phyloP scores from a whole-genome alignment of 2,113 vertebrate species.

The Cryptotis parvus region DNA sequence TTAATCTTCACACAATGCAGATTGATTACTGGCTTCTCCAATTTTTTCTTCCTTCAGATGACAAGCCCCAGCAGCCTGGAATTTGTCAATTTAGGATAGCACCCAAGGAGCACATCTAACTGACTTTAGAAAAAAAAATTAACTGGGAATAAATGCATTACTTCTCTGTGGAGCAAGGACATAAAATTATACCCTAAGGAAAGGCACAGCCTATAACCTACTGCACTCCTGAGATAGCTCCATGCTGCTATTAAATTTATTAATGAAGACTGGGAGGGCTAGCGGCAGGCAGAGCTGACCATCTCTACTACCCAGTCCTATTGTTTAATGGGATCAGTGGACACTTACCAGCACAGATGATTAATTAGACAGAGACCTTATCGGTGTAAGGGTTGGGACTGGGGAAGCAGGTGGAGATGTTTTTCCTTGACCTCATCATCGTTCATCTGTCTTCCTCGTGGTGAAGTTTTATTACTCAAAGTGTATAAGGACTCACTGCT shows the following conservation, averaged over 20 bases:
- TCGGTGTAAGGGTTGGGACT: conserved; percentile 9
- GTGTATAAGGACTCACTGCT: background rate
- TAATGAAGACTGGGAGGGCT: conserved; percentile 67
- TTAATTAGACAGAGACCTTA: conserved; percentile 55
- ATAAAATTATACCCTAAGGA: conserved; percentile 71
- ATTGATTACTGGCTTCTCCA: conserved; percentile 54
- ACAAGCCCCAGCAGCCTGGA: conserved; percentile 48
- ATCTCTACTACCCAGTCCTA: conserved; percentile 41
- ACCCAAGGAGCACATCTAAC: conserved; percentile 56
- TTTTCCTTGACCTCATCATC: conserved; percentile 55
- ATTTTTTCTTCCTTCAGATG: conserved; percentile 68
- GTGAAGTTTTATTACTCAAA: conserved; percentile 34
- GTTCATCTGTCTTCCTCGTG: conserved; percentile 20
- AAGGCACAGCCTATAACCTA: conserved; percentile 57
- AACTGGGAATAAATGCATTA: conserved; percentile 68
- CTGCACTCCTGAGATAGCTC: conserved; percentile 53
- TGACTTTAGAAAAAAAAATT: conserved; percentile 58
- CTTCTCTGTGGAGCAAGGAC: conserved; percentile 44
- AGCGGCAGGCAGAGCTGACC: background rate
- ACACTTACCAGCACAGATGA: conserved; percentile 56
- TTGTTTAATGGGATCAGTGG: conserved; percentile 59
- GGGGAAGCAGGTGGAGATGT: conserved; percentile 43
- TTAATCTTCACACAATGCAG: conserved; percentile 49
- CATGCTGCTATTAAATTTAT: conserved; percentile 65
- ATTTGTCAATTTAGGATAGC: conserved; percentile 73